Evolutionary conservation across 2,888 invertebrate genomes (phyloP).

Genomic region (Mythimna impura): DNA sequence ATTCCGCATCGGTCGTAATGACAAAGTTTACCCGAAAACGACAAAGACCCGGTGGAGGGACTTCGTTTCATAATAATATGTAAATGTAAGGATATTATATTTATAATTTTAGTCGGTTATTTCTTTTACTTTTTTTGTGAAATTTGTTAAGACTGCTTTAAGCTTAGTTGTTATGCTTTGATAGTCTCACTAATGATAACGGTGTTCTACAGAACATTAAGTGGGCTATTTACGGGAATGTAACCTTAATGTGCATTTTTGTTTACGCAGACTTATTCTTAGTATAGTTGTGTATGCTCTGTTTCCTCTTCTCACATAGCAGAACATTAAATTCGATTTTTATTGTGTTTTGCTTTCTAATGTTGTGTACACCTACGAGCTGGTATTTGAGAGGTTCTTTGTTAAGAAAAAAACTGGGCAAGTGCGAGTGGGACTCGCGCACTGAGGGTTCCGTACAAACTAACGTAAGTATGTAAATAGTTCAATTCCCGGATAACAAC

Average conservation of each 20-base stretch:
- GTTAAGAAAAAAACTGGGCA: too few relatives aligned
- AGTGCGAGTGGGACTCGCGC: too few relatives aligned
- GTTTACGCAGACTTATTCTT: conserved; percentile 27
- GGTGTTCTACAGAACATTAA: conserved; percentile 48
- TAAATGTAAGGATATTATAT: too few relatives aligned
- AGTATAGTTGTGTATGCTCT: conserved; percentile 23
- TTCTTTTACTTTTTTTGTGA: not conserved
- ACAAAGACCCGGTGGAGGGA: too few relatives aligned
- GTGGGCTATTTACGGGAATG: conserved; percentile 37
- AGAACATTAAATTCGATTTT: conserved; percentile 31
- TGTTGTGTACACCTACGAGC: not conserved
- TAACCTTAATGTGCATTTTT: conserved; percentile 46
- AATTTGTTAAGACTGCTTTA: not conserved
- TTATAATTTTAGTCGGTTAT: not conserved
- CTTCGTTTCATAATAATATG: too few relatives aligned
- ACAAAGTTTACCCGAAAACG: too few relatives aligned
- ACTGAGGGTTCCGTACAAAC: too few relatives aligned
- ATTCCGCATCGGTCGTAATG: too few relatives aligned
- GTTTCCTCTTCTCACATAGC: conserved; percentile 12
- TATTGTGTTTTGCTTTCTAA: conserved; percentile 29
- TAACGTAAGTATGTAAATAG: too few relatives aligned
- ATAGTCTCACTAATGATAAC: conserved; percentile 28
- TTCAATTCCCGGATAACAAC: too few relatives aligned
- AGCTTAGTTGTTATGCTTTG: conserved; percentile 38
- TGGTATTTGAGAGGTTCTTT: not conserved